A percentile compares a stretch with the other conserved stretches of the same genome.
Conservation (phyloP, 2,888 invertebrate genomes). For the Gasteruption jaculator region DNA sequence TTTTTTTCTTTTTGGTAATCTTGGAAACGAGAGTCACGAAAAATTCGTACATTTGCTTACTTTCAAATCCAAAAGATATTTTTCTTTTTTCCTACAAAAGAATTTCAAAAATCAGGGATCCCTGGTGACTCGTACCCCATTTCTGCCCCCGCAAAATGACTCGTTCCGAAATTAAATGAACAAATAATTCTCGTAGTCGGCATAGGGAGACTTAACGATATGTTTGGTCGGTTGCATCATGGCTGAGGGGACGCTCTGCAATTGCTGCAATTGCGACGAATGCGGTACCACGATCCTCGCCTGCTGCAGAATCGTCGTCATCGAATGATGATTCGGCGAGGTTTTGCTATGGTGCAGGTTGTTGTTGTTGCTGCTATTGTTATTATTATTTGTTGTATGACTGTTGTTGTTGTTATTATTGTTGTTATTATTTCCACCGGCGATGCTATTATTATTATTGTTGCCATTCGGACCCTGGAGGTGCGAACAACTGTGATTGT, state of each 20-base stretch:
- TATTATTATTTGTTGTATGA: too few species aligned
- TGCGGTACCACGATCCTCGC: conserved; percentile 33
- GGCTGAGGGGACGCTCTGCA: conserved; percentile 45
- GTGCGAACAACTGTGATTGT: conserved; percentile 52
- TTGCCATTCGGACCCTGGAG: conserved; percentile 53
- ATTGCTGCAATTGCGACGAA: conserved; percentile 28
- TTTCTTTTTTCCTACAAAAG: too few species aligned
- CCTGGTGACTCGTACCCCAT: too few species aligned
- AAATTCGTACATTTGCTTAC: too few species aligned
- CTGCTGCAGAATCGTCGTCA: conserved; percentile 26
- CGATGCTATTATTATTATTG: conserved; percentile 51
- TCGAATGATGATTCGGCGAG: conserved; percentile 27
- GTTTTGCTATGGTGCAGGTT: conserved; percentile 25
- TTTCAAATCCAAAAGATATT: too few species aligned
- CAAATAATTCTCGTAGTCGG: conserved; percentile 65
- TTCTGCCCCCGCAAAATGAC: too few species aligned
- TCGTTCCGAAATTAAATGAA: conserved; percentile 62
- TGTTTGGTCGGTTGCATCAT: conserved; percentile 47
- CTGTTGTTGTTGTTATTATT: conserved; percentile 31
- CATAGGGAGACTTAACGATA: conserved; percentile 51
- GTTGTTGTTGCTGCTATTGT: conserved; percentile 12
- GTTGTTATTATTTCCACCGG: conserved; percentile 34
- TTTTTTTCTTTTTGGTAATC: too few species aligned
- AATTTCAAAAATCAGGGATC: too few species aligned
- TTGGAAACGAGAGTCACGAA: too few species aligned